phyloP scores from a whole-genome alignment of 2,113 vertebrate genomes.

The Vombatus ursinus region DNA sequence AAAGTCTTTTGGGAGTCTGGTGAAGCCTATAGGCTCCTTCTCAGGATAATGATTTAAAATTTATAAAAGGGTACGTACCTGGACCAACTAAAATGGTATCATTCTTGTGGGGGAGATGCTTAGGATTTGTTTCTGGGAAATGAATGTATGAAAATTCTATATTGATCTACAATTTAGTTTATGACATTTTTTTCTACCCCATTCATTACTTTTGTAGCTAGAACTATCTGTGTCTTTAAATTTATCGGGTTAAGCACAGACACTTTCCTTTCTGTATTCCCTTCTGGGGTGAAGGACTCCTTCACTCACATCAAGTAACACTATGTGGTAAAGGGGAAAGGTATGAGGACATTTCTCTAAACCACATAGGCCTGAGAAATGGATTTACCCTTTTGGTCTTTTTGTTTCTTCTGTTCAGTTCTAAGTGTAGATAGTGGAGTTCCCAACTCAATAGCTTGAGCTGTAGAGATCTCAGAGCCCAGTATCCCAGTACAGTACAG shows the following conservation, averaged over 20 bases:
- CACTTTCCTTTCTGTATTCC: not conserved
- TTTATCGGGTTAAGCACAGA: not conserved
- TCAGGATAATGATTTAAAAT: not conserved
- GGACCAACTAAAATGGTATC: not conserved
- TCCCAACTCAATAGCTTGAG: not conserved
- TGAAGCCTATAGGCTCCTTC: not conserved
- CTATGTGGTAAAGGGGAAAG: not conserved
- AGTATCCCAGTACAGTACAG: not conserved
- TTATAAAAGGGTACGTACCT: not conserved
- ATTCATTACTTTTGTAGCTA: not conserved
- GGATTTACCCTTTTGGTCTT: not conserved
- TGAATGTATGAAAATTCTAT: not conserved
- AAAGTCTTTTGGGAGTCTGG: not conserved
- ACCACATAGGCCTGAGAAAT: not conserved
- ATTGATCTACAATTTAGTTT: not conserved
- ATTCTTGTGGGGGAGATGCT: not conserved
- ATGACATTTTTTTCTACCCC: no score
- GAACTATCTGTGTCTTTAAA: not conserved
- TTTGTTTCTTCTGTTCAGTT: not conserved
- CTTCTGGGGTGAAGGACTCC: not conserved
- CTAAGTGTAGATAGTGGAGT: not conserved
- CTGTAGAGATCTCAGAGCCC: not conserved
- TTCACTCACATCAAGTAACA: not conserved
- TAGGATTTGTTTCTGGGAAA: not conserved
- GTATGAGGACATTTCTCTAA: not conserved